These are phyloP conservation scores for Otolemur garnettii DNA, from an alignment of 2,113 vertebrate species.

Conservation along the genomic window DNA sequence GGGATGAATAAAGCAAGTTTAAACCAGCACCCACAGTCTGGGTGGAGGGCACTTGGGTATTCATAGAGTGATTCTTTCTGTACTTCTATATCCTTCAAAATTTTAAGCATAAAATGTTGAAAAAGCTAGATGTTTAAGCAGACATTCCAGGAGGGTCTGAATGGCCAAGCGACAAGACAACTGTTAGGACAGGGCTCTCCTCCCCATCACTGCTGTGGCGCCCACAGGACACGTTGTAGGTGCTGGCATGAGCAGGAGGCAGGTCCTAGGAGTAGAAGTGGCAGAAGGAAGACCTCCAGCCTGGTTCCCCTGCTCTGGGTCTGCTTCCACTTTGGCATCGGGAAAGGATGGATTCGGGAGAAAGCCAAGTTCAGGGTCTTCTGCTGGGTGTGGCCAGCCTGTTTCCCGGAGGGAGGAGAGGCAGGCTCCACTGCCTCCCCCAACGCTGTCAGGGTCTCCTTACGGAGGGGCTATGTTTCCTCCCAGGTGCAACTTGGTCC, in stretches of 20 bases:
- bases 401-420: neutral
- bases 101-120: neutral
- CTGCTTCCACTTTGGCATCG: neutral
- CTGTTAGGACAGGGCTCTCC: neutral
- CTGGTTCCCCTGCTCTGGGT: rapidly evolving
- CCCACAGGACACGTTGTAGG: no score
- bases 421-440: rapidly evolving
- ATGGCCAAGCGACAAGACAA: neutral
- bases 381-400: rapidly evolving
- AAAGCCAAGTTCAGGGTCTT: neutral
- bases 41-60: no score
- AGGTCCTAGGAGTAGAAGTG: rapidly evolving
- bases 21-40: neutral
- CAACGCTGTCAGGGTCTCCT: neutral
- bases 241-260: rapidly evolving
- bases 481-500: neutral
- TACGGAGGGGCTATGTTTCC: rapidly evolving
- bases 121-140: neutral
- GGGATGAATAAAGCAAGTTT: neutral
- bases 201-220: rapidly evolving
- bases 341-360: neutral
- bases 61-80: neutral
- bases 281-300: rapidly evolving
- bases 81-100: neutral
- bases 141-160: neutral